Conservation (phyloP, 2,888 invertebrate species). For the Diplolepis rosae region DNA sequence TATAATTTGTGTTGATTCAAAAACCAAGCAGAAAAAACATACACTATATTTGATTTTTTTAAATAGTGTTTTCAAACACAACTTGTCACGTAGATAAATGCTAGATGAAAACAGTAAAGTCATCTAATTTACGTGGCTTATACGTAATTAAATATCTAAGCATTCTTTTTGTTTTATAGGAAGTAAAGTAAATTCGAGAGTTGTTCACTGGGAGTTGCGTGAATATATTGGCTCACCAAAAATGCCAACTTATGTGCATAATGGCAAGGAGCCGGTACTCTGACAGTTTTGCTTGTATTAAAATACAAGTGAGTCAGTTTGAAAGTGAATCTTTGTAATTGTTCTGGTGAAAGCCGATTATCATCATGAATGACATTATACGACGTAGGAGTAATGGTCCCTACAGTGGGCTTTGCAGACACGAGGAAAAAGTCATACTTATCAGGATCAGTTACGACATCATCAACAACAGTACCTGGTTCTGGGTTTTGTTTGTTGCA, state of each 20-base stretch:
- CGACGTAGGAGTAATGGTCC: slow-evolving; percentile 91
- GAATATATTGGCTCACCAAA: slow-evolving; percentile 86
- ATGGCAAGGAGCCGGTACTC: slow-evolving; percentile 92
- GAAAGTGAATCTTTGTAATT: slow-evolving; percentile 86
- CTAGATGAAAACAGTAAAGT: no score
- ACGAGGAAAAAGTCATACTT: slow-evolving; percentile 91
- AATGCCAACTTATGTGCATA: slow-evolving; percentile 95
- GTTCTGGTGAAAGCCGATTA: slow-evolving; percentile 80
- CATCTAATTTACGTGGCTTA: background rate
- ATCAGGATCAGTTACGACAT: slow-evolving; percentile 85
- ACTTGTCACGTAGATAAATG: no score
- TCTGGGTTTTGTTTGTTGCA: slow-evolving; percentile 79
- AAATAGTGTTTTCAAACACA: no score
- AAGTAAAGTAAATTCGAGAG: slow-evolving; percentile 81
- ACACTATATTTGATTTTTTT: no score
- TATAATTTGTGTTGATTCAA: no score
- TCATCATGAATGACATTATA: slow-evolving; percentile 91
- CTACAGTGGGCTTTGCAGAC: slow-evolving; percentile 88
- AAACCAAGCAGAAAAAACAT: no score
- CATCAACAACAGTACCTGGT: slow-evolving; percentile 91
- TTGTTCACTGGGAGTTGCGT: slow-evolving; percentile 77
- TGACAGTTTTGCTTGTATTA: slow-evolving; percentile 85
- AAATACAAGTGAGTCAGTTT: slow-evolving; percentile 91
- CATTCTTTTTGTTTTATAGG: slow-evolving; percentile 74
- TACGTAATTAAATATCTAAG: background rate